These are phyloP conservation scores for Tetragonula carbonaria DNA, from an alignment of 2,888 invertebrate species.

Conservation along the genomic window DNA sequence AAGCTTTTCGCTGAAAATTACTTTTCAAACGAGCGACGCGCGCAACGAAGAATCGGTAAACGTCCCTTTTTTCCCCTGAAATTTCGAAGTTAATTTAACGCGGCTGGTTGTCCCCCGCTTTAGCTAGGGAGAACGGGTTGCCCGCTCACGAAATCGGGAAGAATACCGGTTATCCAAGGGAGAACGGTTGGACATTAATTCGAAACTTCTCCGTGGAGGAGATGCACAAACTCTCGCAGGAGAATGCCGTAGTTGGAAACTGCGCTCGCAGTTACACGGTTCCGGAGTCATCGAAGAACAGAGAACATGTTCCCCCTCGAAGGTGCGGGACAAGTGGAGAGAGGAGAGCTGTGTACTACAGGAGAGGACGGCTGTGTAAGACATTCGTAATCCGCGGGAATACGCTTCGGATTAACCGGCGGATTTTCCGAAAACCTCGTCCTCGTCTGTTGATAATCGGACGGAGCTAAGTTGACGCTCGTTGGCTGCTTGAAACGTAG, in stretches of 20 bases:
- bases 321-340: background rate
- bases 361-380: constrained; percentile 36
- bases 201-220: constrained; percentile 12
- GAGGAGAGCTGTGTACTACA: background rate
- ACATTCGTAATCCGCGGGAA: constrained; percentile 65
- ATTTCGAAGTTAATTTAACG: background rate
- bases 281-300: constrained; percentile 13
- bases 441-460: constrained; percentile 39
- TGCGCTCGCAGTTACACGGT: constrained; percentile 10
- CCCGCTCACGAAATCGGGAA: constrained; percentile 13
- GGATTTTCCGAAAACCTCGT: constrained; percentile 45
- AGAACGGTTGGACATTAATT: constrained; percentile 28
- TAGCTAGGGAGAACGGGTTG: background rate
- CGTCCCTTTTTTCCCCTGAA: background rate
- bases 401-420: constrained; percentile 54
- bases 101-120: background rate
- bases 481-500: constrained; percentile 30
- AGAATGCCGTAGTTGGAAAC: constrained; percentile 30
- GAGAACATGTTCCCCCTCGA: constrained; percentile 1
- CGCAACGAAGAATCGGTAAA: background rate
- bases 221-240: constrained; percentile 1
- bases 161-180: constrained; percentile 6
- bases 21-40: background rate
- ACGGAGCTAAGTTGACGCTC: constrained; percentile 40
- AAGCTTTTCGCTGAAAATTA: background rate